These are phyloP conservation scores for Gandaritis pyraliata DNA, from an alignment of 2,888 invertebrate genomes.

Conservation along the genomic window DNA sequence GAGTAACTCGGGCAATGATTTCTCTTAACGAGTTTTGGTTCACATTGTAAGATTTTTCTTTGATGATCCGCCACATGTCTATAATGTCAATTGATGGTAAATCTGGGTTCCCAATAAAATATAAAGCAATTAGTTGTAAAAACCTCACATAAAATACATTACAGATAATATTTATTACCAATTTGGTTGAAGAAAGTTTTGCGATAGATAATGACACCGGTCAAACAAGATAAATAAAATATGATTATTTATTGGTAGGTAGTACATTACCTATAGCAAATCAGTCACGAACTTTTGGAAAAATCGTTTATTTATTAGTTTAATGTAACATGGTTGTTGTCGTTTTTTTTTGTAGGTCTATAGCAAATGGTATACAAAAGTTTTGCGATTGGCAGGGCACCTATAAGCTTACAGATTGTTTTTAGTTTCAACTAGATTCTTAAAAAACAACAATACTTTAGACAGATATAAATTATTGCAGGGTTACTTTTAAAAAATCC, in stretches of 20 bases:
- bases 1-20: constrained; percentile 41
- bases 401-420: too few species aligned
- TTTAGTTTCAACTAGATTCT: too few species aligned
- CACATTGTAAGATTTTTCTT: constrained; percentile 39
- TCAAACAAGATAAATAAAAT: constrained; percentile 43
- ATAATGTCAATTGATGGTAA: constrained; percentile 36
- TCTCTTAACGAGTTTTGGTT: constrained; percentile 37
- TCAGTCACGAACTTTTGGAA: constrained; percentile 40
- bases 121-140: constrained; percentile 37
- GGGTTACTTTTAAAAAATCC: too few species aligned
- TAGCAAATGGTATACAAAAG: too few species aligned
- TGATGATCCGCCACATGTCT: constrained; percentile 32
- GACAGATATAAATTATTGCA: too few species aligned
- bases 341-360: background rate
- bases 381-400: too few species aligned
- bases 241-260: constrained; percentile 29
- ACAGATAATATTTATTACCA: constrained; percentile 39
- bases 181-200: constrained; percentile 46
- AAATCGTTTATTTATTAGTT: constrained; percentile 2
- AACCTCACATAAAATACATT: constrained; percentile 39
- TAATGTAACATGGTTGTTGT: background rate
- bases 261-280: constrained; percentile 24
- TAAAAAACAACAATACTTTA: too few species aligned
- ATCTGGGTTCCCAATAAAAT: constrained; percentile 41
- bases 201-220: constrained; percentile 41